These are phyloP conservation scores for Erythrolamprus reginae DNA, from an alignment of 2,113 vertebrate species.

Conservation along the genomic window DNA sequence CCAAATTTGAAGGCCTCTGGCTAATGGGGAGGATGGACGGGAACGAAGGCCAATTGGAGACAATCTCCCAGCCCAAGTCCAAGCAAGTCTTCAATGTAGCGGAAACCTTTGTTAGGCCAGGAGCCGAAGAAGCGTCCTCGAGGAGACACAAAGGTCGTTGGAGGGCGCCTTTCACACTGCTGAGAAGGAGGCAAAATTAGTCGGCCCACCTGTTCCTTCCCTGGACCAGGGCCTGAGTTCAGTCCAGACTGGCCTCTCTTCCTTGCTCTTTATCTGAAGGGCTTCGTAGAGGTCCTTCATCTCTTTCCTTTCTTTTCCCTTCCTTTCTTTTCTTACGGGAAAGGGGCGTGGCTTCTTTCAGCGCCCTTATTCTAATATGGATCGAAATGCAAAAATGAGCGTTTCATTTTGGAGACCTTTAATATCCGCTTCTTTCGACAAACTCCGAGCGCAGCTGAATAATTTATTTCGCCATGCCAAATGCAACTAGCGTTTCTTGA, in stretches of 20 bases:
- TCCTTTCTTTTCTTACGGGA: neutral
- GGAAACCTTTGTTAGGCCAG: too few species aligned
- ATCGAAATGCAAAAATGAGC: constrained; percentile 17
- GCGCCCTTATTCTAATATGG: constrained; percentile 6
- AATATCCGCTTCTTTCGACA: constrained; percentile 52
- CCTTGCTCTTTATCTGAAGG: neutral
- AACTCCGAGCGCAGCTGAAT: constrained; percentile 58
- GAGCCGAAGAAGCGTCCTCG: neutral
- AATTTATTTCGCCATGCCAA: constrained; percentile 67
- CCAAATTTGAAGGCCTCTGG: too few species aligned
- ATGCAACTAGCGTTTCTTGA: constrained; percentile 58
- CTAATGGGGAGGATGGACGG: neutral
- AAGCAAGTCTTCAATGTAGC: too few species aligned
- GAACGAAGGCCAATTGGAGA: too few species aligned
- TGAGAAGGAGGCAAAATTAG: neutral
- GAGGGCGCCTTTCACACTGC: neutral
- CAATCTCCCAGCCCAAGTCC: neutral
- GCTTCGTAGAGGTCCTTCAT: neutral
- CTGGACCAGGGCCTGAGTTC: neutral
- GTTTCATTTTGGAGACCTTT: constrained; percentile 39
- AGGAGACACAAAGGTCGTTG: neutral
- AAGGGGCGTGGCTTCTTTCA: neutral
- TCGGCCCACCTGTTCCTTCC: neutral
- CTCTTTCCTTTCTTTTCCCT: too few species aligned
- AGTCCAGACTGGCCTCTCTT: too few species aligned